Conservation (phyloP, 2,113 vertebrate genomes). For the Eurystomus gularis region DNA sequence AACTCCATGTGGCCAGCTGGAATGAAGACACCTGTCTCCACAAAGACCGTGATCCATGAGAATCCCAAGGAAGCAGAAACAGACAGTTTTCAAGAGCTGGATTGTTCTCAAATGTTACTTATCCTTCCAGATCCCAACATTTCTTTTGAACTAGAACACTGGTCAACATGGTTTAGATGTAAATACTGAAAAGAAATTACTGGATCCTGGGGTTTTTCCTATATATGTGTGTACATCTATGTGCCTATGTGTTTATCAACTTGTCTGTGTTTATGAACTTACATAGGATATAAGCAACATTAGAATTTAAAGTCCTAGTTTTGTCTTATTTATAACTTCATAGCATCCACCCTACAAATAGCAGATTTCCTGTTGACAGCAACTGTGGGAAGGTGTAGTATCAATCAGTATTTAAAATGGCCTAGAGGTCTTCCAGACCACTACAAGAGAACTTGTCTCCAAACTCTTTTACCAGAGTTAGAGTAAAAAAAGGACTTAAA, state of each 20-base stretch:
- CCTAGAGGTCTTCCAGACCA: neutral
- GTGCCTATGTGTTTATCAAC: neutral
- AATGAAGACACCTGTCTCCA: neutral
- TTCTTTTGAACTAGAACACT: neutral
- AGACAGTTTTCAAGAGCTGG: neutral
- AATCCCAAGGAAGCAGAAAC: neutral
- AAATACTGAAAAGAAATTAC: neutral
- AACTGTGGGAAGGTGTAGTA: neutral
- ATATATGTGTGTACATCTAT: too few relatives aligned
- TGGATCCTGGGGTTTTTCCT: neutral
- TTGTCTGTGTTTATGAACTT: neutral
- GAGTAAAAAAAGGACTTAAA: neutral
- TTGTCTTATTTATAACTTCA: neutral
- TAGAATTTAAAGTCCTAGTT: neutral
- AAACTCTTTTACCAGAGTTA: neutral
- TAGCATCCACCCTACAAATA: neutral
- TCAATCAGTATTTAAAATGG: neutral
- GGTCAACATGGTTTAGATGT: neutral
- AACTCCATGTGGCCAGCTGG: neutral
- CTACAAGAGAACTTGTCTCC: neutral
- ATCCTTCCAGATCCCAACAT: neutral
- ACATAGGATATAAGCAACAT: neutral
- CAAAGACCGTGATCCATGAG: neutral
- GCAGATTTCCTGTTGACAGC: neutral
- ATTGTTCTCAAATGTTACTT: neutral